These are phyloP conservation scores for Baccha elongata DNA, from an alignment of 2,888 invertebrate genomes.

Conservation along the genomic window DNA sequence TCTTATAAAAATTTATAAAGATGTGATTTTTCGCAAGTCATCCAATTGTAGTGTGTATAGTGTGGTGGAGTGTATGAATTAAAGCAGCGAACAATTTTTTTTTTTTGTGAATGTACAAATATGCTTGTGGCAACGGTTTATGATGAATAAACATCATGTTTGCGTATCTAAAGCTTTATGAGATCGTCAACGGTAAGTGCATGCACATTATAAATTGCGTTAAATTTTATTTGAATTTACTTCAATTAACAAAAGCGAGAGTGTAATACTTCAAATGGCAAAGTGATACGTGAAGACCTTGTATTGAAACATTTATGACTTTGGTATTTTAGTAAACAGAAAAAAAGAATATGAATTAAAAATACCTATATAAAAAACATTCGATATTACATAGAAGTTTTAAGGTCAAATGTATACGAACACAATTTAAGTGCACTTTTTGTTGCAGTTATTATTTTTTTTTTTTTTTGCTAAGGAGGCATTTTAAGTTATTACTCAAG, in stretches of 20 bases:
- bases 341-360: neutral
- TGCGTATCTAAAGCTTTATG: slow-evolving; percentile 19
- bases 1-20: slow-evolving; percentile 50
- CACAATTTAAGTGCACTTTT: neutral
- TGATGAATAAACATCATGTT: slow-evolving; percentile 22
- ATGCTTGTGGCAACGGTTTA: slow-evolving; percentile 40
- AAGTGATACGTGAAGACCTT: slow-evolving; percentile 61
- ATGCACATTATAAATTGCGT: slow-evolving; percentile 57
- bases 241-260: slow-evolving; percentile 73
- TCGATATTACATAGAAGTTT: neutral
- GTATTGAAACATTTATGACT: slow-evolving; percentile 48
- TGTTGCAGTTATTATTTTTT: neutral
- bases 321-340: slow-evolving; percentile 23
- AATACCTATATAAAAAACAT: neutral
- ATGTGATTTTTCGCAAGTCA: slow-evolving; percentile 74
- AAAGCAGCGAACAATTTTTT: slow-evolving; percentile 36
- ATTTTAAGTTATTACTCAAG: neutral
- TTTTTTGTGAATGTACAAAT: too few species aligned
- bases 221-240: slow-evolving; percentile 68
- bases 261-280: slow-evolving; percentile 47
- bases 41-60: slow-evolving; percentile 62
- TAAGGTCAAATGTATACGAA: slow-evolving; percentile 12
- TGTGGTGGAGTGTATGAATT: slow-evolving; percentile 50
- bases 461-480: neutral
- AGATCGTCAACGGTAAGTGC: slow-evolving; percentile 63